A percentile compares a stretch with the other conserved stretches of the same genome.
These are phyloP conservation scores for Chauna torquata DNA, from an alignment of 2,113 vertebrate species.

Conservation along the genomic window DNA sequence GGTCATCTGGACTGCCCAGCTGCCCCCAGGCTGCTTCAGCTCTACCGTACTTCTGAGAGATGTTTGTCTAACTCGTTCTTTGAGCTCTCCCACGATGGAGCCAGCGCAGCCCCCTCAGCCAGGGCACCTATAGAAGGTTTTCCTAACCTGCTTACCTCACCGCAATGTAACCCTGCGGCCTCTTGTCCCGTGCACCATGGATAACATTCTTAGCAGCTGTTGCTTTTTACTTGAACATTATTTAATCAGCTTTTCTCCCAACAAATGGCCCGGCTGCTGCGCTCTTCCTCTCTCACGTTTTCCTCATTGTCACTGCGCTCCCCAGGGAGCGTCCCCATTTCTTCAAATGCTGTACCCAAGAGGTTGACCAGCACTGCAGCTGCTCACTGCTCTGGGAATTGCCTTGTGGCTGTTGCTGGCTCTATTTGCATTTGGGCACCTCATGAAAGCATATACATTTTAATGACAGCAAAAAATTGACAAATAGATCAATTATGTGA, in stretches of 20 bases:
- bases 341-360: background rate
- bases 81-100: background rate
- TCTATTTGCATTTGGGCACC: background rate
- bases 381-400: background rate
- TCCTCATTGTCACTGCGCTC: background rate
- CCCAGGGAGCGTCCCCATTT: no score
- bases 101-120: background rate
- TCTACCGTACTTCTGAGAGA: background rate
- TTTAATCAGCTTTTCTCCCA: background rate
- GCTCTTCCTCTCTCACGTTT: background rate
- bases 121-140: background rate
- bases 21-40: fast-evolving
- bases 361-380: background rate
- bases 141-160: background rate
- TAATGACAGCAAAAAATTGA: background rate
- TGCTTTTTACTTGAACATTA: background rate
- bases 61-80: background rate
- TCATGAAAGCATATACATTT: background rate
- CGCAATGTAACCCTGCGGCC: fast-evolving
- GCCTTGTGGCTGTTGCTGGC: background rate
- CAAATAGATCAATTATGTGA: background rate
- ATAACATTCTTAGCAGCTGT: background rate
- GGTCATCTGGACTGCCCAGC: background rate
- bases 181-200: background rate
- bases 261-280: background rate